Base-by-base conservation (phyloP, 1,140 invertebrate genomes). In the Scylla paramamosain region DNA sequence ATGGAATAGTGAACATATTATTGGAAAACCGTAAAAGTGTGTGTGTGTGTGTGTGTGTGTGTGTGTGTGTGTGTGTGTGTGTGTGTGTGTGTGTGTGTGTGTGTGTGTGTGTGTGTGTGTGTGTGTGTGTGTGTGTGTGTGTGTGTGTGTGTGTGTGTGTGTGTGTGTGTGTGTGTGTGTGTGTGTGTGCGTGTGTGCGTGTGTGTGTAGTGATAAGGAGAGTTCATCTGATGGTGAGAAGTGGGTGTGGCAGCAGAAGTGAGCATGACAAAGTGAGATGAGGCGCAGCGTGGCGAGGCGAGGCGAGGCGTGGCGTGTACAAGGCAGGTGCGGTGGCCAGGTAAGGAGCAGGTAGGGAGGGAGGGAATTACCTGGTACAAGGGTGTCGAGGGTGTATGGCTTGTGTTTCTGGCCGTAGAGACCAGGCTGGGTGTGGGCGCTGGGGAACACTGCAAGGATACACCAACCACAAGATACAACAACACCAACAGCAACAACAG, bases 341-440 rank as follows among this genome's bases (percentile, higher is more conserved):
- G 28, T 48, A 82, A 20, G 39, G 28, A 92, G 46, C 1, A 6
- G 29, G 31, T 28, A 84, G 39, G 52, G 29, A 93, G 32, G 28
- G n/a, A 28, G 39, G 86, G 52, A 88, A 77, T 94, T 94, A 94
- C 93, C 93, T 94, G 86, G 93, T 45, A 89, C 86, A 90, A 94
- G 93, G 93, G 88, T 89, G 93, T 90, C 93, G 86, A 94, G 59
- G 86, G 93, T 94, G 86, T 94, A 88, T 45, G 93, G 93, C 89
- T 67, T 94, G 93, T 59, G 93, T 28, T 39, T 89, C 46, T 31
- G 82, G 39, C 87, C 52, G 48, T 77, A 46, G 45, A 94, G 52
- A 88, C 93, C 93, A 77, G 93, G 86, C 93, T 88, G 93, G 93
- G 86, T 28, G 32, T 67, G 93, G 67, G 89, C 93, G 88, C 93